Conservation (phyloP, 2,888 invertebrate genomes). For the Spilosoma lubricipeda region DNA sequence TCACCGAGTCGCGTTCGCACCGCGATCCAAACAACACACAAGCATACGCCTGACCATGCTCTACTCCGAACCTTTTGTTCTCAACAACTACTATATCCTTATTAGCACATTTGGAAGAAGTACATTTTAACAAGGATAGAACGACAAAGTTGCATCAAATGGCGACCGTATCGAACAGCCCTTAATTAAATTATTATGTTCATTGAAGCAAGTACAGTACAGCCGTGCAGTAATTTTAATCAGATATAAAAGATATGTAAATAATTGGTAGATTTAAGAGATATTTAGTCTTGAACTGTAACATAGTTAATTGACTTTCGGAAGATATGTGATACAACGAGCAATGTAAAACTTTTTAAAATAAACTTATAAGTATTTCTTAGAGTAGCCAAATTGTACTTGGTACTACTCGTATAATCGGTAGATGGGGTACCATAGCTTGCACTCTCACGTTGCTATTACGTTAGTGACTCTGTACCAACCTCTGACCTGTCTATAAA, state of each 20-base stretch:
- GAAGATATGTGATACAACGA: neutral
- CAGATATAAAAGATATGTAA: neutral
- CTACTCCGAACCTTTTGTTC: conserved; percentile 31
- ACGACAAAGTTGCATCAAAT: neutral
- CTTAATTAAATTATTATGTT: conserved; percentile 11
- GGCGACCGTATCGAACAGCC: neutral
- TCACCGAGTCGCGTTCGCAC: neutral
- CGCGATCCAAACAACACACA: conserved; percentile 52
- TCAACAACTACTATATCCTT: conserved; percentile 28
- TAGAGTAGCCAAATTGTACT: conserved; percentile 45
- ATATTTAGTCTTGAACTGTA: conserved; percentile 17
- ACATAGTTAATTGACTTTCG: conserved; percentile 16
- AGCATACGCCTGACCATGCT: conserved; percentile 59
- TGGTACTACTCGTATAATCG: conserved; percentile 13
- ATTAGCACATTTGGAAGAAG: conserved; percentile 11
- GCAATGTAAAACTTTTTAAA: neutral
- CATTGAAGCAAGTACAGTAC: neutral
- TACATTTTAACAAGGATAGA: conserved; percentile 5
- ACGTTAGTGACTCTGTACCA: conserved; percentile 21
- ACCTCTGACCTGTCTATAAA: conserved; percentile 54
- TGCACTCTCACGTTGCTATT: conserved; percentile 41
- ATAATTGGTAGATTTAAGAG: conserved; percentile 8
- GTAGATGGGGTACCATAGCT: conserved; percentile 39
- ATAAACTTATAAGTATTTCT: conserved; percentile 22
- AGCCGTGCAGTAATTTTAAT: conserved; percentile 3